Base-by-base conservation (phyloP, 2,888 invertebrate species). In the Xiphydria camelus region DNA sequence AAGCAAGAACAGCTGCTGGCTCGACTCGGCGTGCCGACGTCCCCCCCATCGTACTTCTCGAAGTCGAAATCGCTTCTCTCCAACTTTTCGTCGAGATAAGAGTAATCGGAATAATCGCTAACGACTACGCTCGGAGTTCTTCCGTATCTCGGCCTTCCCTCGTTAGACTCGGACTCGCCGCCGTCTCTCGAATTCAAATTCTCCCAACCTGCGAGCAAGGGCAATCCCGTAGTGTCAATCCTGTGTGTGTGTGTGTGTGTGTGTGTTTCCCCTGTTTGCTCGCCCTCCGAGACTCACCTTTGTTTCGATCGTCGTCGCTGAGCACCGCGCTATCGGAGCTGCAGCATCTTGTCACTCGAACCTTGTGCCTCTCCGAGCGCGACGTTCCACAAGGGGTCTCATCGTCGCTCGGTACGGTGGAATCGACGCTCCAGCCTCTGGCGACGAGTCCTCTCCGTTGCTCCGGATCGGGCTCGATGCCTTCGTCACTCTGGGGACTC, bases 41-140 rank as follows among this genome's bases (percentile, higher is more conserved):
- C 64, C 15, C 55, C 59, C 15, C 59, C 62, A 18, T 66, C 68
- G 12, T 60, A 66, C 29, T 67, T 71, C 14, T 74, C 73, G 20
- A 76, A 55, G 14, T 71, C 73, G 14, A 61, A 50, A 45, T 73
- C 68, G 41, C 61, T 68, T 17, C 71, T 61, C 25, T 74, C 74
- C 29, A 64, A 63, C 10, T 64, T 66, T 40, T 73, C 73, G 19
- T 74, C 73, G 20, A 69, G 42, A 53, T 72, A 73, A 14, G 72
- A 73, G 62, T 85, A 90, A 64, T 91, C 91, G 0, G 90, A 90
- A 66, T 91, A 91, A 71, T 92, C 92, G 65, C 90, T 91, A 29
- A 92, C 89, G 2, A 92, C 90, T 33, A 92, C 91, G 42, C 91
- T 91, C 0, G 92, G 92, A 0, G 91, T 90, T 47, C 91, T 78